Evolutionary conservation across 2,888 invertebrate species (phyloP).

Genomic region (Eristalinus sepulchralis): DNA sequence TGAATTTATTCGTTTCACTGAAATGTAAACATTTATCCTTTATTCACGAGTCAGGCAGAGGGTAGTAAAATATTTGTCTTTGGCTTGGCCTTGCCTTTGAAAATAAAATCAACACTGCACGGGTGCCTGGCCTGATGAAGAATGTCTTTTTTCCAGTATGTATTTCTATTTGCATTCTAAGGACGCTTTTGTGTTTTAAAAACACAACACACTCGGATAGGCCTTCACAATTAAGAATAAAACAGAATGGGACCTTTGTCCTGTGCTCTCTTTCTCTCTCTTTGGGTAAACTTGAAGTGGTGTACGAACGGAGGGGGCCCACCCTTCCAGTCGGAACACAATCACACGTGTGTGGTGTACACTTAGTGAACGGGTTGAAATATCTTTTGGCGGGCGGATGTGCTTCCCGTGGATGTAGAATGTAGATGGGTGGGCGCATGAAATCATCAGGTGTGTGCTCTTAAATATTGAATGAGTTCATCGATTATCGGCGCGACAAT

Average conservation of each 20-base stretch:
- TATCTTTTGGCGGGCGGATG: not conserved
- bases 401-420: not conserved
- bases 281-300: not conserved
- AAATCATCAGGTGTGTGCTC: slow-evolving; percentile 65
- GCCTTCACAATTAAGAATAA: slow-evolving; percentile 30
- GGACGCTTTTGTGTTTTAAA: slow-evolving; percentile 26
- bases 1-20: slow-evolving; percentile 38
- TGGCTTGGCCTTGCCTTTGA: slow-evolving; percentile 54
- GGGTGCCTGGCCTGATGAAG: slow-evolving; percentile 56
- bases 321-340: not conserved
- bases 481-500: slow-evolving; percentile 60
- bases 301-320: not conserved
- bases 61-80: slow-evolving; percentile 22
- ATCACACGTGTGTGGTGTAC: not conserved
- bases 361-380: slow-evolving; percentile 34
- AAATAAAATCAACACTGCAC: slow-evolving; percentile 58
- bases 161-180: slow-evolving; percentile 59
- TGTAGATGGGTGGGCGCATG: not conserved
- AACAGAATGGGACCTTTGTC: not conserved
- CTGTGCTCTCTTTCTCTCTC: not conserved
- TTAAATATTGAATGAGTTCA: slow-evolving; percentile 61
- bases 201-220: slow-evolving; percentile 22
- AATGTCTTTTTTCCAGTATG: slow-evolving; percentile 62
- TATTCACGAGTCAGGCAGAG: not conserved
- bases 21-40: slow-evolving; percentile 49